phyloP scores from a whole-genome alignment of 2,797 vertebrate genomes.

The Propithecus deckenii region DNA sequence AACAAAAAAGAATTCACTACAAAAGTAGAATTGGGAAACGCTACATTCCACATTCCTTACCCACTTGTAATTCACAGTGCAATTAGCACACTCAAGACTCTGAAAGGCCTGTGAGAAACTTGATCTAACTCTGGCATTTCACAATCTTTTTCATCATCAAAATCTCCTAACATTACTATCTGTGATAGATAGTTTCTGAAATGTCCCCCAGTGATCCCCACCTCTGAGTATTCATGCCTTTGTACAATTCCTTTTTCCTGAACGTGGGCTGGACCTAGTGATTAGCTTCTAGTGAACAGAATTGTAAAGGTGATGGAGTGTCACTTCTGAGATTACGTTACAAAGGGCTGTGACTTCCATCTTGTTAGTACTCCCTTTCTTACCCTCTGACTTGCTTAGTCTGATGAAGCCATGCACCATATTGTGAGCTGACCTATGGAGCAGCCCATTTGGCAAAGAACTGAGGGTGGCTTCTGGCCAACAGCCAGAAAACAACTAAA shows the following conservation, averaged over 20 bases:
- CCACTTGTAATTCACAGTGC: background rate
- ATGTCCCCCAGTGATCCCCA: background rate
- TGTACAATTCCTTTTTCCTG: background rate
- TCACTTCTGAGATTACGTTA: background rate
- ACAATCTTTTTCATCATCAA: background rate
- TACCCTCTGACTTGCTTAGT: background rate
- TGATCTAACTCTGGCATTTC: background rate
- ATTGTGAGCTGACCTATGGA: background rate
- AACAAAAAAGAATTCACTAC: background rate
- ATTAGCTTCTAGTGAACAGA: background rate
- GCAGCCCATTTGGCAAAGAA: background rate
- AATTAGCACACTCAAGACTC: background rate
- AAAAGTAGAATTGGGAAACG: background rate
- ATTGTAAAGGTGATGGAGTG: background rate
- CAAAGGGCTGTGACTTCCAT: background rate
- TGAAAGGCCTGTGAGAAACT: background rate
- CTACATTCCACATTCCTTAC: background rate
- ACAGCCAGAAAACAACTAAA: background rate
- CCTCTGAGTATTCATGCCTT: background rate
- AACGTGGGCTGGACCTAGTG: background rate
- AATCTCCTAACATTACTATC: background rate
- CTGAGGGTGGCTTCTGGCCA: background rate
- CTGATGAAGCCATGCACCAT: background rate
- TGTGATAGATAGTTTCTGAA: background rate
- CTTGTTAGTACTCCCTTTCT: background rate